Percentiles rank a stretch among this genome's conserved stretches.
Evolutionary conservation across 1,140 invertebrate species (phyloP).

Genomic region (Sitobion miscanthi): DNA sequence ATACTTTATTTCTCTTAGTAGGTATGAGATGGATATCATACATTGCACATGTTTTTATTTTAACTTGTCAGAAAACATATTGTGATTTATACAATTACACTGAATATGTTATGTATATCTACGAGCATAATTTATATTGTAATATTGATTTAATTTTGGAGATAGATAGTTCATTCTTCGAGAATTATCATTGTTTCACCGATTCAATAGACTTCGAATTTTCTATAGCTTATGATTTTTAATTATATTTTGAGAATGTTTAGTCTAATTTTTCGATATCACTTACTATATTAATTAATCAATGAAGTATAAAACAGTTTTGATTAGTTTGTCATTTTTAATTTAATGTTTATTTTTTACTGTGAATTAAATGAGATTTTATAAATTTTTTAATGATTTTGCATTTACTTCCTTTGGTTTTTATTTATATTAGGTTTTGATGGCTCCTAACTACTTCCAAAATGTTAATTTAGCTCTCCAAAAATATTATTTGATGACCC

Average conservation of each 20-base stretch:
- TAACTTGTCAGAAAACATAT: not conserved
- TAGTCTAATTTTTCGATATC: not conserved
- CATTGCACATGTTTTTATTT: not conserved
- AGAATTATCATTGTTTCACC: not conserved
- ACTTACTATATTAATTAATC: not conserved
- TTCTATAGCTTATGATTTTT: not conserved
- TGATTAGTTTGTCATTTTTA: not conserved
- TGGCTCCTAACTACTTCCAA: not conserved
- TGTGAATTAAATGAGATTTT: not conserved
- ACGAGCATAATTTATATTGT: not conserved
- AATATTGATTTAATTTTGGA: not conserved
- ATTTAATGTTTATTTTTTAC: not conserved
- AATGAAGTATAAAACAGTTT: not conserved
- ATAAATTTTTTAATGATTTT: too few relatives aligned
- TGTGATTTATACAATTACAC: conserved; percentile 29
- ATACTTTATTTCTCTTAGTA: not conserved
- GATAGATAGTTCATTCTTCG: not conserved
- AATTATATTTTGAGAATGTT: not conserved
- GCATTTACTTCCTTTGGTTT: not conserved
- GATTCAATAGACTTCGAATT: not conserved
- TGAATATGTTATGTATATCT: not conserved
- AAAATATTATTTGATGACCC: not conserved
- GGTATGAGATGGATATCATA: not conserved
- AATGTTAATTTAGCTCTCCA: not conserved
- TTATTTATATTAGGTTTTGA: not conserved